phyloP scores from a whole-genome alignment of 2,797 vertebrate genomes.

The Distichodus sexfasciatus region DNA sequence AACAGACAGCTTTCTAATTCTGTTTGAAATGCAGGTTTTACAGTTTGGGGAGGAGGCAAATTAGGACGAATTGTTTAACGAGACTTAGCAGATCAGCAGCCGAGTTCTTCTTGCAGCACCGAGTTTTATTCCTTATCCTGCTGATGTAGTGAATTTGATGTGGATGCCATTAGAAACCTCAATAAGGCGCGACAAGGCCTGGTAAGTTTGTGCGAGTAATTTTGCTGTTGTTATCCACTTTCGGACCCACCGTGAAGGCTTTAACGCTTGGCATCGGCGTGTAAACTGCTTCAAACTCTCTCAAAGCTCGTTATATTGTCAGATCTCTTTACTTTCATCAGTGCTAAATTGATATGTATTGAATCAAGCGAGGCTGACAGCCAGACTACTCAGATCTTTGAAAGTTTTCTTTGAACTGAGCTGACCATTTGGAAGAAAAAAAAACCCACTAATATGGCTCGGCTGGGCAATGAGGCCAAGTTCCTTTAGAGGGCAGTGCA shows the following conservation, averaged over 20 bases:
- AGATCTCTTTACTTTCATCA: too few relatives aligned
- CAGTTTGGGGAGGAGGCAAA: neutral
- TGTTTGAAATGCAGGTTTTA: constrained; percentile 50
- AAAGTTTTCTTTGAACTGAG: neutral
- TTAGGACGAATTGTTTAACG: constrained; percentile 1
- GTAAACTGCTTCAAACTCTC: too few relatives aligned
- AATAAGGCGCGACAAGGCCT: too few relatives aligned
- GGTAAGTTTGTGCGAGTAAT: too few relatives aligned
- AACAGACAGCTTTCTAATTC: constrained; percentile 58
- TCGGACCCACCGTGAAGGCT: too few relatives aligned
- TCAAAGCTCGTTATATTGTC: too few relatives aligned
- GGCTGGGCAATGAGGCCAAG: constrained; percentile 37
- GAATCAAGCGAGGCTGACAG: neutral
- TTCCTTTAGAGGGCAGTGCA: constrained; percentile 73
- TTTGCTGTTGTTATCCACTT: too few relatives aligned
- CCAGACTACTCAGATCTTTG: neutral
- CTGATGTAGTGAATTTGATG: neutral
- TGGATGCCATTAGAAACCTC: neutral
- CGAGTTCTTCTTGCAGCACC: too few relatives aligned
- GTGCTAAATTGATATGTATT: neutral
- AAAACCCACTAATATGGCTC: neutral
- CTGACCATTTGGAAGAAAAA: neutral
- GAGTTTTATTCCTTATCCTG: too few relatives aligned
- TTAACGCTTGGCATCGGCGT: too few relatives aligned
- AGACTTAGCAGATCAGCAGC: neutral